Conservation (phyloP, 1,140 invertebrate species). For the Aradophagus sp. region DNA sequence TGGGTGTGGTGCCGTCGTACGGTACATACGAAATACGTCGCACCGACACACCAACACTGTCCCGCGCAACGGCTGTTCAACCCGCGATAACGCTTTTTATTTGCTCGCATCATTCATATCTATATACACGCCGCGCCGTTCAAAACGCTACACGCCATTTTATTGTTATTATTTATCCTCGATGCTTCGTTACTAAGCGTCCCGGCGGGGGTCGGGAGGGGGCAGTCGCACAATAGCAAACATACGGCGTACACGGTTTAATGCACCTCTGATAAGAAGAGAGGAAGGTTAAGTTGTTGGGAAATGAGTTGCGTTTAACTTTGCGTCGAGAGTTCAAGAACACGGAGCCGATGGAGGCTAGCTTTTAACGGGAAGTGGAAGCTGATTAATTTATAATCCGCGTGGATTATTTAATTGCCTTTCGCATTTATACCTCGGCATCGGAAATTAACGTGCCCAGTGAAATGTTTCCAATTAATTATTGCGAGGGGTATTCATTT, state of each 20-base stretch:
- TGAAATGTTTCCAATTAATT: no score
- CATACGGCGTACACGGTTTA: constrained; percentile 28
- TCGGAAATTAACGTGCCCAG: no score
- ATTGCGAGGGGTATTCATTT: no score
- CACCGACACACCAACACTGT: constrained; percentile 29
- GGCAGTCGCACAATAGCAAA: constrained; percentile 17
- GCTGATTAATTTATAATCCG: constrained; percentile 34
- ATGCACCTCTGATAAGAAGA: constrained; percentile 38
- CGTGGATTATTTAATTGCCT: no score
- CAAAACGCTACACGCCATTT: constrained; percentile 22
- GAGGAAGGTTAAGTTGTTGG: constrained; percentile 26
- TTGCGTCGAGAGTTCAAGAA: constrained; percentile 18
- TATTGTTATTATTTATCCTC: constrained; percentile 45
- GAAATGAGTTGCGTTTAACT: constrained; percentile 40
- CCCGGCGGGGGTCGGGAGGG: neutral
- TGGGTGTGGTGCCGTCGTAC: constrained; percentile 52
- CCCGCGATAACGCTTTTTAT: constrained; percentile 50
- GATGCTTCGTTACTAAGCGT: constrained; percentile 10
- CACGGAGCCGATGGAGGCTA: constrained; percentile 23
- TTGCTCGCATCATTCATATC: constrained; percentile 50
- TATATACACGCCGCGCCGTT: constrained; percentile 3
- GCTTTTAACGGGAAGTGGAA: constrained; percentile 17
- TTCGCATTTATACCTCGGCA: no score
- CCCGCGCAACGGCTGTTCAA: constrained; percentile 43
- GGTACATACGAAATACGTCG: constrained; percentile 44